Evolutionary conservation across 30 jellyfish, hydroid and myxozoan species (phyloP).

Genomic region (Rhopilema esculentum): DNA sequence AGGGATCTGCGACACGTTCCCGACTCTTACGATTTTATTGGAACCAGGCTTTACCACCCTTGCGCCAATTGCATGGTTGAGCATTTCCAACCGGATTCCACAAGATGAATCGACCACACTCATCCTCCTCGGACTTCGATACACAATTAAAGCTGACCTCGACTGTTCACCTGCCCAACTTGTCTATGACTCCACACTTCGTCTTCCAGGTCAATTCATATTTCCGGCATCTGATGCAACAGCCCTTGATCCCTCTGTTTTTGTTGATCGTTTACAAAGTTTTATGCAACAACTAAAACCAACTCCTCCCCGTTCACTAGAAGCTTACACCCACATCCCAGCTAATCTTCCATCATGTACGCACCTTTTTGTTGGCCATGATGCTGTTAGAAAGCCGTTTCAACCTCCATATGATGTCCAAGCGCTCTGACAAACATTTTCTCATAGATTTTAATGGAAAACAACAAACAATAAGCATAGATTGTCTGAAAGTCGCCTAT

Average conservation of each 20-base stretch:
- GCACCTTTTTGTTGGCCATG: slow-evolving; percentile 24
- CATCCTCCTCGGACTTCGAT: slow-evolving; percentile 2
- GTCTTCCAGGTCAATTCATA: neutral
- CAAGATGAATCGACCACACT: neutral
- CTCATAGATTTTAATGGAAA: neutral
- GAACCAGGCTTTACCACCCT: neutral
- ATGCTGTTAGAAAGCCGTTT: slow-evolving; percentile 28
- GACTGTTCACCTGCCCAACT: slow-evolving; percentile 7
- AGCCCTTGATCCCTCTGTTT: slow-evolving; percentile 8
- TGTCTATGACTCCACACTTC: slow-evolving; percentile 3
- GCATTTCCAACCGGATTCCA: slow-evolving; percentile 22
- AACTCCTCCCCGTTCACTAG: slow-evolving; percentile 2
- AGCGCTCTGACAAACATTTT: slow-evolving; percentile 6
- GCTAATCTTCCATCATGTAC: slow-evolving; percentile 10
- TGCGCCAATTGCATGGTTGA: slow-evolving; percentile 10
- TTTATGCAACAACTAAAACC: slow-evolving; percentile 3
- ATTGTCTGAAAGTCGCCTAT: neutral
- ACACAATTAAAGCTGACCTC: neutral
- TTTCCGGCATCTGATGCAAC: neutral
- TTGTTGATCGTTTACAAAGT: neutral
- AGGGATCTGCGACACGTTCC: neutral
- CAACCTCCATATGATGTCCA: slow-evolving; percentile 40
- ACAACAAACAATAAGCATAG: neutral
- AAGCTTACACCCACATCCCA: neutral
- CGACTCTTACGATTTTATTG: neutral